Percentiles rank a stretch among this genome's conserved stretches.
Evolutionary conservation across 1,140 invertebrate species (phyloP).

Genomic region (Cotesia typhae): DNA sequence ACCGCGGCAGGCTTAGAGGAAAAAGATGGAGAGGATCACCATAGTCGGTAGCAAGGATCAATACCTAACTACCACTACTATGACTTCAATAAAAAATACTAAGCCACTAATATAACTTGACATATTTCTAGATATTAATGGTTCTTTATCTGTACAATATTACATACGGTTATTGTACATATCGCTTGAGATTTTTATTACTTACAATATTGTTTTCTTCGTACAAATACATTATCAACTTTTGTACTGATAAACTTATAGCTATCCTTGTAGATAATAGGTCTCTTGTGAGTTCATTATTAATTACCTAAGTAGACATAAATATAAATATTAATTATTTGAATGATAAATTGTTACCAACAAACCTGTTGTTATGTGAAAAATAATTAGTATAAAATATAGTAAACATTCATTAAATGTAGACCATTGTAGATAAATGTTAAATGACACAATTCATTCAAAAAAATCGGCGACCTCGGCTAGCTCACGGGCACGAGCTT

Average conservation of each 20-base stretch:
- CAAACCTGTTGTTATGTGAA: no score
- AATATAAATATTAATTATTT: no score
- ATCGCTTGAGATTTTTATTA: no score
- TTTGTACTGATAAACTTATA: not conserved
- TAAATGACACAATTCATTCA: slow-evolving; percentile 50
- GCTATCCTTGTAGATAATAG: not conserved
- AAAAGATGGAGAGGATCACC: slow-evolving; percentile 42
- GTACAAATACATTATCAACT: no score
- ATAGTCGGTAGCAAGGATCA: slow-evolving; percentile 39
- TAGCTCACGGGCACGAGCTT: slow-evolving; percentile 77
- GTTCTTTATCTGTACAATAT: not conserved
- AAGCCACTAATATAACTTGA: not conserved
- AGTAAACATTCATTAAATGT: no score
- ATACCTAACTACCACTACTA: slow-evolving; percentile 23
- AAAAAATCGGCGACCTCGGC: slow-evolving; percentile 80
- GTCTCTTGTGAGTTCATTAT: not conserved
- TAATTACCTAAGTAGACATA: no score
- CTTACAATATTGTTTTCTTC: no score
- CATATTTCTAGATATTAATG: not conserved
- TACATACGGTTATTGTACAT: no score
- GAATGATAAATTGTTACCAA: no score
- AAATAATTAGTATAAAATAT: no score
- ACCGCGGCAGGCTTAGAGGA: slow-evolving; percentile 8
- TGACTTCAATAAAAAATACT: not conserved
- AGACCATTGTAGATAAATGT: not conserved